Base-by-base conservation (phyloP, 1,140 invertebrate genomes). In the Megathymus violae region DNA sequence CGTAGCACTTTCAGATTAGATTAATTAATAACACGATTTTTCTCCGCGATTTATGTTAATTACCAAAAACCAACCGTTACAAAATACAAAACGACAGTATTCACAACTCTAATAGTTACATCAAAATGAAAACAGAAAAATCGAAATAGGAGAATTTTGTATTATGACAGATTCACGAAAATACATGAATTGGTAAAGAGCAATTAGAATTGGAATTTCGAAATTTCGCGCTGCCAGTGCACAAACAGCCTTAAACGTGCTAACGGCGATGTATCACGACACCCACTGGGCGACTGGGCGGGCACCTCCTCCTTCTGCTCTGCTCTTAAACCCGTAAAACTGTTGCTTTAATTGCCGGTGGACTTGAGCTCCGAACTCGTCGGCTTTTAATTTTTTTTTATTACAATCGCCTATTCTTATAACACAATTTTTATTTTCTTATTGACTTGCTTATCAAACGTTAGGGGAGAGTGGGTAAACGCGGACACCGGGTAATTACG, bases 201-300 rank as follows among this genome's bases (percentile, higher is more conserved):
- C 1, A 3, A 11, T 11, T 36, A n/a, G n/a, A n/a, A 36, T 36
- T 11, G 1, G 10, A 7, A 7, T 36, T 69, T 76, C 69, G 64
- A 63, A 68, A 71, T 66, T 67, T 72, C 64, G 66, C 76, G 70
- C 65, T 11, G 61, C 25, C 11, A 36, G 67, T 62, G n/a, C n/a
- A 58, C 16, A 14, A 43, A 47, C 31, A 11, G 44, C 43, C 44
- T 50, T 41, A 71, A 54, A 68, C 81, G 81, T 81, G 73, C 77
- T 70, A 62, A 54, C 81, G 48, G 71, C 72, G 38, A 71, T 76
- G 66, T 71, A 75, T 74, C 80, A 74, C 73, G 78, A 51, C 75
- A 75, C 63, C 62, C 60, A 83, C 80, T 82, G 80, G 46, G 40
- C 48, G 50, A 31, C 41, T 59, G 67, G 67, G 60, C 54, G 54